Evolutionary conservation across 2,113 vertebrate species (phyloP).

Genomic region (Egretta garzetta): DNA sequence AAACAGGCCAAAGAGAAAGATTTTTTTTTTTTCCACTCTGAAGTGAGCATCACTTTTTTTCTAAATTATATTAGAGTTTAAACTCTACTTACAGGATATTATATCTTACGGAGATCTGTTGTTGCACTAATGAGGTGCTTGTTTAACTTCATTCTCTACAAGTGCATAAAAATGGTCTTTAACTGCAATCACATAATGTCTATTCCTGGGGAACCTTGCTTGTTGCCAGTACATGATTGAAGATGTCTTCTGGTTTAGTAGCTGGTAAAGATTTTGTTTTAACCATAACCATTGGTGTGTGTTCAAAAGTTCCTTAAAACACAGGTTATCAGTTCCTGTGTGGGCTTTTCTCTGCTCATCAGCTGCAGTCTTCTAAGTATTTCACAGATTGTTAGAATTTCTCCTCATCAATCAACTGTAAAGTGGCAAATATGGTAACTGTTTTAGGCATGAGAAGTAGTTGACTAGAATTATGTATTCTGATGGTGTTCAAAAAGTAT

Average conservation of each 20-base stretch:
- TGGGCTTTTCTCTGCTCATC: neutral
- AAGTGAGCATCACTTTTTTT: neutral
- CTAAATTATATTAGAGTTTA: neutral
- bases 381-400: neutral
- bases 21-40: neutral
- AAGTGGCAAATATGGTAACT: neutral
- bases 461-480: neutral
- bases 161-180: neutral
- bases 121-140: neutral
- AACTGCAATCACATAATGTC: neutral
- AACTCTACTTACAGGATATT: neutral
- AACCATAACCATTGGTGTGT: neutral
- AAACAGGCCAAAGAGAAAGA: neutral
- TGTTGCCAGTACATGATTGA: neutral
- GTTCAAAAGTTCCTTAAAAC: neutral
- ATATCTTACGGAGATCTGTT: neutral
- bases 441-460: neutral
- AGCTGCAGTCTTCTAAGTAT: neutral
- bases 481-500: neutral
- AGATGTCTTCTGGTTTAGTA: neutral
- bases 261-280: neutral
- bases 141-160: neutral
- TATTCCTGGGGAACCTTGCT: neutral
- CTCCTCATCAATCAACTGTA: neutral
- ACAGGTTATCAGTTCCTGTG: neutral